A percentile compares a stretch with the other conserved stretches of the same genome.
These are phyloP conservation scores for Urechis unicinctus DNA, from an alignment of 2,888 invertebrate species.

Conservation along the genomic window DNA sequence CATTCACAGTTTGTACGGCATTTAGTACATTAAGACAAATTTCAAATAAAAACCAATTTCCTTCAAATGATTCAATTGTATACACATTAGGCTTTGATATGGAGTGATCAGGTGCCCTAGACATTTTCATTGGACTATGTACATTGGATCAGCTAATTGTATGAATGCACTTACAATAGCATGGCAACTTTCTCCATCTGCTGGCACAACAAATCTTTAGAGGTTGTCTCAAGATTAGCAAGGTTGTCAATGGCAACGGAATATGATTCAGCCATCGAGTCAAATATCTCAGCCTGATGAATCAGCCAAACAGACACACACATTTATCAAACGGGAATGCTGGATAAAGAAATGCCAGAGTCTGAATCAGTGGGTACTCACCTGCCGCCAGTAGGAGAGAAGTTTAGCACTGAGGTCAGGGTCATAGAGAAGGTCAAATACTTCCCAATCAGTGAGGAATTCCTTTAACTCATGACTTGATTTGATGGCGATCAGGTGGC, in stretches of 20 bases:
- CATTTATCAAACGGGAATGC: too few species aligned
- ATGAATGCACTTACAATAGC: too few species aligned
- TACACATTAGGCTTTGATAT: too few species aligned
- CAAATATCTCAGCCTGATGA: too few species aligned
- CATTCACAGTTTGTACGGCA: too few species aligned
- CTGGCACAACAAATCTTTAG: not conserved
- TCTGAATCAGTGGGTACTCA: slow-evolving; percentile 9
- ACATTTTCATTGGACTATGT: too few species aligned
- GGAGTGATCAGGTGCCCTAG: too few species aligned
- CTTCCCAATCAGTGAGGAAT: slow-evolving; percentile 18
- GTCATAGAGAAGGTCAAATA: slow-evolving; percentile 29
- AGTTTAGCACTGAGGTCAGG: slow-evolving; percentile 44
- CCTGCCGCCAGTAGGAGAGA: slow-evolving; percentile 43
- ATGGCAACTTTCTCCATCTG: slow-evolving; percentile 3
- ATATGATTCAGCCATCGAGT: not conserved
- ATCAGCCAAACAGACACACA: too few species aligned
- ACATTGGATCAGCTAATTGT: too few species aligned
- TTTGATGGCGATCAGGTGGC: slow-evolving; percentile 13
- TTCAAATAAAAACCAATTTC: too few species aligned
- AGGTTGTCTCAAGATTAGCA: not conserved
- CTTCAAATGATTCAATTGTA: too few species aligned
- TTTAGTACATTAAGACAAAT: too few species aligned
- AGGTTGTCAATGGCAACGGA: not conserved
- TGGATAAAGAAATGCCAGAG: not conserved
- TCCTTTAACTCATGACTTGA: slow-evolving; percentile 12